These are phyloP conservation scores for Dasyprocta punctata DNA, from an alignment of 2,113 vertebrate genomes.

Conservation along the genomic window DNA sequence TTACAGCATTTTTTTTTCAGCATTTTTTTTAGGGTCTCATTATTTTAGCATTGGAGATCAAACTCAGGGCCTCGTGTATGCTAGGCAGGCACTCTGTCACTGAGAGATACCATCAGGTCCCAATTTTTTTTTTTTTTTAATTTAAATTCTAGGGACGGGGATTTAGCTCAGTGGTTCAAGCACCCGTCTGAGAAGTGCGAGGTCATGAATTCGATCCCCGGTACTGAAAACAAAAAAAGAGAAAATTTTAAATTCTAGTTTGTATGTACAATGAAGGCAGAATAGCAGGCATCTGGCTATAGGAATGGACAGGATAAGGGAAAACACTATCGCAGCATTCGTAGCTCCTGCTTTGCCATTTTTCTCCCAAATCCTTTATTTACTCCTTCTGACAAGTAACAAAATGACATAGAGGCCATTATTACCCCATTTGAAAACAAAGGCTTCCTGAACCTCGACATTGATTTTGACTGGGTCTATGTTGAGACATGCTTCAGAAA, in stretches of 20 bases:
- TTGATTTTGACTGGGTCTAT: neutral
- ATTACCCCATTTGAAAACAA: neutral
- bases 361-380: neutral
- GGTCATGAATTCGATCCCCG: too few relatives aligned
- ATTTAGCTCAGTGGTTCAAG: too few relatives aligned
- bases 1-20: neutral
- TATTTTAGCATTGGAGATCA: neutral
- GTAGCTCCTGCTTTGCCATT: neutral
- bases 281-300: neutral
- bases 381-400: neutral
- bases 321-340: neutral
- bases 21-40: neutral
- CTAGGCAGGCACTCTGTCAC: neutral
- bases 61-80: neutral
- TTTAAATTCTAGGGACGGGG: neutral
- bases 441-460: neutral
- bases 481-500: neutral
- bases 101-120: neutral
- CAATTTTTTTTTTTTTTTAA: neutral
- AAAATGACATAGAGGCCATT: neutral
- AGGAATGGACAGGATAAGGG: neutral
- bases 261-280: neutral
- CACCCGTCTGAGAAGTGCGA: too few relatives aligned
- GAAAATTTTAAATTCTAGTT: neutral
- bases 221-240: too few relatives aligned